Percentiles rank a stretch among this genome's conserved stretches.
Conservation (phyloP, 2,113 vertebrate species). For the Lasiurus cinereus region DNA sequence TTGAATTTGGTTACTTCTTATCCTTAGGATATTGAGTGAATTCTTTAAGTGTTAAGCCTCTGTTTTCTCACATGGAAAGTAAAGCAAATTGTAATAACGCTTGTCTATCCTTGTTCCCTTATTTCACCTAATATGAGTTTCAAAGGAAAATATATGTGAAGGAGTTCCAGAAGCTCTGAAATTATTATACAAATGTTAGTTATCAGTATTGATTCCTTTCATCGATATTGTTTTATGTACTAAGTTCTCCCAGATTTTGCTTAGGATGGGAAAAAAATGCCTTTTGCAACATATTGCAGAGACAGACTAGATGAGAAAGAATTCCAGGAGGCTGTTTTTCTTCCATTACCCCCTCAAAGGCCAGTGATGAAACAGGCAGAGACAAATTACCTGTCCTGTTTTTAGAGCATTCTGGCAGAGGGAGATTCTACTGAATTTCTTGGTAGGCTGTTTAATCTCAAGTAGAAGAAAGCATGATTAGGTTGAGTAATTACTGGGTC, state of each 20-base stretch:
- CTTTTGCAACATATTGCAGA: slow-evolving; percentile 9
- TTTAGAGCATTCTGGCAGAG: slow-evolving; percentile 13
- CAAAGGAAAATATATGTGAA: not conserved
- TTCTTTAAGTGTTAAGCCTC: not conserved
- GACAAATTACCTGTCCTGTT: slow-evolving; percentile 1
- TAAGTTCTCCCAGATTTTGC: slow-evolving; percentile 41
- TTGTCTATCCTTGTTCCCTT: not conserved
- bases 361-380: slow-evolving; percentile 24
- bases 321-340: not conserved
- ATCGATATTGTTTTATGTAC: not conserved
- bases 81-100: slow-evolving; percentile 12
- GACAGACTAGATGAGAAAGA: slow-evolving; percentile 35
- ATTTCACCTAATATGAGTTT: not conserved
- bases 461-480: not conserved
- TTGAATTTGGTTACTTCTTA: not conserved
- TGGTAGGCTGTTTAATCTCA: slow-evolving; percentile 5
- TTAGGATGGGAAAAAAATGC: slow-evolving; percentile 15
- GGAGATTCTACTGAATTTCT: not conserved
- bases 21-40: not conserved
- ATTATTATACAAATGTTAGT: slow-evolving; percentile 14
- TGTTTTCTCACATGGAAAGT: slow-evolving; percentile 17
- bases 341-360: not conserved
- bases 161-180: not conserved
- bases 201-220: slow-evolving; percentile 46
- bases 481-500: not conserved